Conservation (phyloP, 2,888 invertebrate species). For the Macrophya annulata region DNA sequence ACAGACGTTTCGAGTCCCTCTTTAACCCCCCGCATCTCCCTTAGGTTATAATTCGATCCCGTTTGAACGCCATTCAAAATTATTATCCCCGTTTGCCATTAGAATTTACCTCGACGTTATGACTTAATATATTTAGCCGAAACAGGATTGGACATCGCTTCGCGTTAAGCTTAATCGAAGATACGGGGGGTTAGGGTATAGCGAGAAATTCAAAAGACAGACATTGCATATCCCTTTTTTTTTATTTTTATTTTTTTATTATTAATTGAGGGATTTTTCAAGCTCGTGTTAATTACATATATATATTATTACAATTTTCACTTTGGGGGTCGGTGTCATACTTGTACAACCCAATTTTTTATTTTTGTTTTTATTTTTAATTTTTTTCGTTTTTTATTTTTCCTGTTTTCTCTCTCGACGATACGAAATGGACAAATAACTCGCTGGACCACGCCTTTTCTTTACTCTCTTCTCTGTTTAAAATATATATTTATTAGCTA, state of each 20-base stretch:
- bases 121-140: background rate
- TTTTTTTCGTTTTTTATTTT: no score
- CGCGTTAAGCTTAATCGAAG: conserved; percentile 11
- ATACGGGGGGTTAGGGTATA: background rate
- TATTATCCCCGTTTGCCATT: conserved; percentile 5
- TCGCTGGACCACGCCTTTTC: conserved; percentile 30
- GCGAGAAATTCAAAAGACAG: background rate
- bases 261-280: no score
- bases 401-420: background rate
- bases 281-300: no score
- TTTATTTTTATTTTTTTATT: background rate
- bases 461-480: conserved; percentile 25
- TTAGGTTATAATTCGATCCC: conserved; percentile 21
- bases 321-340: no score
- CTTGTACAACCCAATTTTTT: background rate
- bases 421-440: background rate
- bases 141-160: conserved; percentile 14
- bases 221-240: no score
- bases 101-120: conserved; percentile 19
- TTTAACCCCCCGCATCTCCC: background rate
- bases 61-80: conserved; percentile 46
- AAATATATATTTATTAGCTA: conserved; percentile 39
- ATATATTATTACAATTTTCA: no score
- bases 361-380: no score
- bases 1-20: background rate